A percentile compares a stretch with the other conserved stretches of the same genome.
Conservation (phyloP, 1,140 invertebrate species). For the Micrasema minimum region DNA sequence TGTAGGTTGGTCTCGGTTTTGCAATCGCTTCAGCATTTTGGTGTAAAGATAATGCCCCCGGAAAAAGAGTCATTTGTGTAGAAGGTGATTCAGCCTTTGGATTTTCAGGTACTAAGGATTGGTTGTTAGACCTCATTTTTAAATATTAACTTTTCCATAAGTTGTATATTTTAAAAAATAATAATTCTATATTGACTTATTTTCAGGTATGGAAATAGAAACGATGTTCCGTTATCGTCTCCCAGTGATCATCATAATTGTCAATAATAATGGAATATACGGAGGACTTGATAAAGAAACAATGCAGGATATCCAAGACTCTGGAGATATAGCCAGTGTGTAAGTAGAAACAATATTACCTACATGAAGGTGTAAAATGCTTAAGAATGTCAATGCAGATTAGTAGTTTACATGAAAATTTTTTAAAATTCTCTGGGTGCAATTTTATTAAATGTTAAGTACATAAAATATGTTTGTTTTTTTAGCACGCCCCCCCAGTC, state of each 20-base stretch:
- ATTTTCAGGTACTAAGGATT: constrained; percentile 76
- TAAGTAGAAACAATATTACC: constrained; percentile 61
- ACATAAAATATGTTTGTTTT: constrained; percentile 51
- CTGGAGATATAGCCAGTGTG: constrained; percentile 74
- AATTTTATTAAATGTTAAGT: too few species aligned
- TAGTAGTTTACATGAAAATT: constrained; percentile 10
- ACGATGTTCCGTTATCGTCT: constrained; percentile 95
- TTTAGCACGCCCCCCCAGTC: constrained; percentile 84
- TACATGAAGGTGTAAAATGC: constrained; percentile 28
- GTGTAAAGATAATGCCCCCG: constrained; percentile 82
- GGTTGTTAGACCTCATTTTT: too few species aligned
- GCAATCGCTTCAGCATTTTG: constrained; percentile 92
- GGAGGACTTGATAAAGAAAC: constrained; percentile 83
- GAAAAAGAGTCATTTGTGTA: constrained; percentile 86
- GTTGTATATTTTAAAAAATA: too few species aligned
- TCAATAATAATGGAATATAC: constrained; percentile 98
- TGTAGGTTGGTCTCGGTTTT: constrained; percentile 86
- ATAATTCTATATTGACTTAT: constrained; percentile 6
- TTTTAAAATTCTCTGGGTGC: too few species aligned
- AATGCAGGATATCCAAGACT: constrained; percentile 75
- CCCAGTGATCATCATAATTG: constrained; percentile 89
- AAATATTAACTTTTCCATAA: too few species aligned
- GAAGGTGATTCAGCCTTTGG: constrained; percentile 98
- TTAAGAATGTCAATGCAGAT: background rate
- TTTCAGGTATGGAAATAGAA: constrained; percentile 92